These are phyloP conservation scores for Caenorhabditis zanzibari DNA, from an alignment of 2,888 invertebrate genomes.

Conservation along the genomic window DNA sequence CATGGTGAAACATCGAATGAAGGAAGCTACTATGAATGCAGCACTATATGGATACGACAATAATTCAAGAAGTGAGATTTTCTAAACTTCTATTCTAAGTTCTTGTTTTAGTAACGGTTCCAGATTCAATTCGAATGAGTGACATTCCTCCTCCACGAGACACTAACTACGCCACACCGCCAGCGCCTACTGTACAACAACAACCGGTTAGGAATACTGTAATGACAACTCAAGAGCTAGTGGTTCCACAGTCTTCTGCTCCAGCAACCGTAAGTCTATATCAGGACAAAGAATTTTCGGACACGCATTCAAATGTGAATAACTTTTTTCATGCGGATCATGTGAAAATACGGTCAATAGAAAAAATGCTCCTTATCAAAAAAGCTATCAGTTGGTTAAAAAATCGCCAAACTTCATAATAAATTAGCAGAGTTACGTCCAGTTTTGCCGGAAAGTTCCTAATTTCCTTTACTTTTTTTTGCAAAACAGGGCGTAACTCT, in stretches of 20 bases:
- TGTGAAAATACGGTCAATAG: too few species aligned
- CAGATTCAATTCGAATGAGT: constrained; percentile 57
- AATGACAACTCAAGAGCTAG: constrained; percentile 47
- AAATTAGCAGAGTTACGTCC: too few species aligned
- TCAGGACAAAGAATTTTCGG: too few species aligned
- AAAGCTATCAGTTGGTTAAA: too few species aligned
- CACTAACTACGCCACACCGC: constrained; percentile 25
- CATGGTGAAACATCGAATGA: constrained; percentile 40
- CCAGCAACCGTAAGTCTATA: neutral
- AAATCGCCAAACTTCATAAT: too few species aligned
- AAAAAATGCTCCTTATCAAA: too few species aligned
- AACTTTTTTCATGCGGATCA: neutral
- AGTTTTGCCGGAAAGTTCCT: too few species aligned
- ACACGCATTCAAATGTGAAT: too few species aligned
- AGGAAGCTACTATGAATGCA: constrained; percentile 17
- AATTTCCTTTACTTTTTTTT: too few species aligned
- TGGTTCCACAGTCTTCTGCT: constrained; percentile 41
- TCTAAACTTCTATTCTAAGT: neutral
- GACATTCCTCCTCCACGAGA: constrained; percentile 60
- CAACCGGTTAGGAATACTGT: constrained; percentile 34
- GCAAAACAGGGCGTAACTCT: too few species aligned
- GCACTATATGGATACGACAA: constrained; percentile 42
- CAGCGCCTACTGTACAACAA: constrained; percentile 22
- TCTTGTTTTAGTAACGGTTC: constrained; percentile 40
- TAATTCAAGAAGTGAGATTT: constrained; percentile 42